A percentile compares a stretch with the other conserved stretches of the same genome.
phyloP scores from a whole-genome alignment of 2,113 vertebrate genomes.

The Donacobius atricapilla region DNA sequence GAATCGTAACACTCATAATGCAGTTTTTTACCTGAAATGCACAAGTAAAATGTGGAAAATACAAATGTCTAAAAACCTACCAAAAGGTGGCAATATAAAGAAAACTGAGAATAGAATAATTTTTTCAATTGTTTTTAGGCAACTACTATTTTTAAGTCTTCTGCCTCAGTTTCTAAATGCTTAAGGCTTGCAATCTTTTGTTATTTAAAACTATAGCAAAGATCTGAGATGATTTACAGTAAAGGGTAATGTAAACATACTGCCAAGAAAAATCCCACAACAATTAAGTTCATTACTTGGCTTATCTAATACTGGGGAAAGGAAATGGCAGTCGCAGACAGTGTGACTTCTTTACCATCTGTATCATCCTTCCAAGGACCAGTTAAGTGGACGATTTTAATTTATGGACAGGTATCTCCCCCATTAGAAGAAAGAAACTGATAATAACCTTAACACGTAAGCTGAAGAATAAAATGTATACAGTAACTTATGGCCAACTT shows the following conservation, averaged over 20 bases:
- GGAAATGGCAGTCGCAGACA: neutral
- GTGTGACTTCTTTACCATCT: neutral
- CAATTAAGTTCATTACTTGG: neutral
- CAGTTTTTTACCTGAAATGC: neutral
- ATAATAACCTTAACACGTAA: neutral
- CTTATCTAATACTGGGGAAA: neutral
- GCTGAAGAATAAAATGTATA: neutral
- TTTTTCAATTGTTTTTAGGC: neutral
- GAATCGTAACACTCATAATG: neutral
- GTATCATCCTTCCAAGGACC: neutral
- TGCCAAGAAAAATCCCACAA: neutral
- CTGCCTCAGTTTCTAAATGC: neutral
- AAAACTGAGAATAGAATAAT: accelerated
- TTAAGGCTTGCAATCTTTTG: neutral
- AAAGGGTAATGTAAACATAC: neutral
- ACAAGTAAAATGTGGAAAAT: neutral
- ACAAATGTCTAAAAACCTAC: neutral
- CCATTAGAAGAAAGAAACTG: neutral
- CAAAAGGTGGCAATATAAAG: neutral
- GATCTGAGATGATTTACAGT: neutral
- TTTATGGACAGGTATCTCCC: neutral
- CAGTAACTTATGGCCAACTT: neutral
- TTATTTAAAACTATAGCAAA: neutral
- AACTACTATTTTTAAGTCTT: neutral
- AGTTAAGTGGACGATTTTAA: neutral